These are phyloP conservation scores for Drosophila putrida DNA, from an alignment of 2,888 invertebrate species.

Conservation along the genomic window DNA sequence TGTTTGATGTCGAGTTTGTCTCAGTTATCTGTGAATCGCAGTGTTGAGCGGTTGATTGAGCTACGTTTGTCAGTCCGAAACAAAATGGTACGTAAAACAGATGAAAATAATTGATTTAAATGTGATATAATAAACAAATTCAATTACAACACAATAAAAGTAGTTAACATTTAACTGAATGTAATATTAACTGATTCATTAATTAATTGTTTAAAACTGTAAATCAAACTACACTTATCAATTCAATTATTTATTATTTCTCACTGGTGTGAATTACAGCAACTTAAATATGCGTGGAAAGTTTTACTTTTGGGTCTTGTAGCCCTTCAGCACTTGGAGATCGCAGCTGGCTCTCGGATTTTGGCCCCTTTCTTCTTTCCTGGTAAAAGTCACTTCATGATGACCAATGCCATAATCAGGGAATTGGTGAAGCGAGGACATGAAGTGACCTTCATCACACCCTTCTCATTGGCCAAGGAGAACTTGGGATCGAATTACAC, in stretches of 20 bases:
- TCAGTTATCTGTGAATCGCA: slow-evolving; percentile 14
- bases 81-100: slow-evolving; percentile 11
- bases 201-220: not conserved
- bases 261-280: slow-evolving; percentile 19
- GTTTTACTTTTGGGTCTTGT: slow-evolving; percentile 38
- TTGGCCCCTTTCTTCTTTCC: slow-evolving; percentile 85
- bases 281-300: slow-evolving; percentile 7
- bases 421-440: slow-evolving; percentile 85
- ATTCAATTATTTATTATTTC: not conserved
- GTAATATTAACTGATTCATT: too few species aligned
- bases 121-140: not conserved
- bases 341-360: slow-evolving; percentile 78
- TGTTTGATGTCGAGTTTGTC: not conserved
- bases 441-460: slow-evolving; percentile 79
- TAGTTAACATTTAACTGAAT: too few species aligned
- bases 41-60: not conserved
- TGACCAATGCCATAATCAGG: slow-evolving; percentile 84
- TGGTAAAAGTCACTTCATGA: slow-evolving; percentile 85
- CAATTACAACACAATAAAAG: not conserved
- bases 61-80: not conserved
- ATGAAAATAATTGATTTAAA: not conserved
- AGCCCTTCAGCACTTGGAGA: slow-evolving; percentile 49
- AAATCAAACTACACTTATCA: too few species aligned
- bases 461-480: slow-evolving; percentile 64
- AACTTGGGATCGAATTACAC: slow-evolving; percentile 71